A percentile compares a stretch with the other conserved stretches of the same genome.
Evolutionary conservation across 2,797 vertebrate genomes (phyloP).

Genomic region (Pygocentrus nattereri): DNA sequence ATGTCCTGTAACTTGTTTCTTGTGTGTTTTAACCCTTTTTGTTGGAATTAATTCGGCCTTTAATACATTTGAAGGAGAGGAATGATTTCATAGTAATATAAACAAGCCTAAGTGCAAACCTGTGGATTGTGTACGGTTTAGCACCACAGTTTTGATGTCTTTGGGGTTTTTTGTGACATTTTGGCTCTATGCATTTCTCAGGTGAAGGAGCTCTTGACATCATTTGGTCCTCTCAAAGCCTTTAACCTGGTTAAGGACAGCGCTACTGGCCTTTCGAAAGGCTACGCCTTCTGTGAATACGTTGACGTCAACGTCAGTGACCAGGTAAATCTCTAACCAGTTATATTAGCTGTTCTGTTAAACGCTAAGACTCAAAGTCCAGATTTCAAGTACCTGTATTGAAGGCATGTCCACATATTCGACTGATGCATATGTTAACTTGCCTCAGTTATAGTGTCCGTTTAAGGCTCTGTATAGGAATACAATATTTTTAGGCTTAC

Average conservation of each 20-base stretch:
- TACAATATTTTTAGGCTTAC: too few species aligned
- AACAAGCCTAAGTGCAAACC: not conserved
- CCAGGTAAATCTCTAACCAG: too few species aligned
- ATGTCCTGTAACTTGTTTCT: not conserved
- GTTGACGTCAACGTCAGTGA: conserved; percentile 95
- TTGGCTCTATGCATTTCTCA: conserved; percentile 55
- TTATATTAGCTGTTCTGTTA: too few species aligned
- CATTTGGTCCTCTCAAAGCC: conserved; percentile 93
- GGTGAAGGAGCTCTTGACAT: conserved; percentile 94
- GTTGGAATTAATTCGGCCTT: not conserved
- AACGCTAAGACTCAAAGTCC: too few species aligned
- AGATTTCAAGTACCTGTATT: too few species aligned
- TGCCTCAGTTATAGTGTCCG: too few species aligned
- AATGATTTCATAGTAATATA: not conserved
- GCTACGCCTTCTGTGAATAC: conserved; percentile 97
- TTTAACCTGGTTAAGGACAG: conserved; percentile 97
- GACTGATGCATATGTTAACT: too few species aligned
- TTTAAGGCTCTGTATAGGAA: too few species aligned
- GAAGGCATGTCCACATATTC: too few species aligned
- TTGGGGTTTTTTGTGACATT: not conserved
- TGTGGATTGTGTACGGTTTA: not conserved
- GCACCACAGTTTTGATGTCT: too few species aligned
- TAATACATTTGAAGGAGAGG: too few species aligned
- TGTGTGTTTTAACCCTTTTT: not conserved
- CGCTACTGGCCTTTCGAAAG: conserved; percentile 92